Evolutionary conservation across 2,888 invertebrate species (phyloP).

Genomic region (Drosophila anomalata): DNA sequence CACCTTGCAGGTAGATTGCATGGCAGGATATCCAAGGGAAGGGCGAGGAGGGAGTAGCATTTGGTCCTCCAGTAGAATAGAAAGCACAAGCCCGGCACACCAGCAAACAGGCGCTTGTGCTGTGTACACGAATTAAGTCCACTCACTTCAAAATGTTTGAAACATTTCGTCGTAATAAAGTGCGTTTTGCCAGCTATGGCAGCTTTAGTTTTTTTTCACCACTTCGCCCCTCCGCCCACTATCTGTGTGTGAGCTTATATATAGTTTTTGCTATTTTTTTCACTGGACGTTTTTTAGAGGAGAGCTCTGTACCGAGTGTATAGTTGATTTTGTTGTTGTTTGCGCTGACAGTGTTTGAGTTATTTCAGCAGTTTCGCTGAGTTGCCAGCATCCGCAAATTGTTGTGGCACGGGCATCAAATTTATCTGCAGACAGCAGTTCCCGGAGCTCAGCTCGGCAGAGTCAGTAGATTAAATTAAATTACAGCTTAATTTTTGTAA

Average conservation of each 20-base stretch:
- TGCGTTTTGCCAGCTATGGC: constrained; percentile 49
- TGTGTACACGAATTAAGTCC: constrained; percentile 72
- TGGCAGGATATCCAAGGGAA: neutral
- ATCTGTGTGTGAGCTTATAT: neutral
- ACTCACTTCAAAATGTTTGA: constrained; percentile 60
- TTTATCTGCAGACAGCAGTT: constrained; percentile 14
- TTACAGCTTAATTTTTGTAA: constrained; percentile 1
- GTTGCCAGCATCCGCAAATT: constrained; percentile 52
- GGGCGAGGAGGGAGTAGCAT: neutral
- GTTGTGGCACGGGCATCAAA: constrained; percentile 15
- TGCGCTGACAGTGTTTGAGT: constrained; percentile 54
- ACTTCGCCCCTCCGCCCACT: too few species aligned
- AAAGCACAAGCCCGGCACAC: constrained; percentile 12
- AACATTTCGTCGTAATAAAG: constrained; percentile 71
- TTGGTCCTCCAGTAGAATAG: constrained; percentile 27
- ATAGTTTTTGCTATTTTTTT: constrained; percentile 3
- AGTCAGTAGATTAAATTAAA: constrained; percentile 12
- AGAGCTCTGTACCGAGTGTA: neutral
- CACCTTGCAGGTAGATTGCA: constrained; percentile 5
- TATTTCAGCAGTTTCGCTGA: constrained; percentile 55
- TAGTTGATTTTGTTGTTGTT: constrained; percentile 26
- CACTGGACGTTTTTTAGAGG: constrained; percentile 12
- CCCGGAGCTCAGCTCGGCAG: neutral
- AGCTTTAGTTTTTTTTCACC: constrained; percentile 6
- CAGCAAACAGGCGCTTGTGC: constrained; percentile 20